phyloP scores from a whole-genome alignment of 2,888 invertebrate genomes.

The Drosophila neotestacea region DNA sequence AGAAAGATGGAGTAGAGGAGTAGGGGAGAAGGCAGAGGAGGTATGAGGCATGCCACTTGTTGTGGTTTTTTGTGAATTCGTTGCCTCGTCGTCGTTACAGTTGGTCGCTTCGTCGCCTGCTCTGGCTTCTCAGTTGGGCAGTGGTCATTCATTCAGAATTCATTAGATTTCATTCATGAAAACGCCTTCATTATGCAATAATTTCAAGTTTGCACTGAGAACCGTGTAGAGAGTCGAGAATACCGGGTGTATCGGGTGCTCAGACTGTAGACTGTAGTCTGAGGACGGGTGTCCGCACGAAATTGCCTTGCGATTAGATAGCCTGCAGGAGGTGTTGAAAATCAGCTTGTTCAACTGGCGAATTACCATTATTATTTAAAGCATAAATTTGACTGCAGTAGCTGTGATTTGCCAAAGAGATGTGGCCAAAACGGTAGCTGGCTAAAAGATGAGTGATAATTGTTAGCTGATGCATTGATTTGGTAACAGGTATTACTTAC shows the following conservation, averaged over 20 bases:
- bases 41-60: slow-evolving; percentile 47
- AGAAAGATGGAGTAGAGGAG: neutral
- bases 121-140: slow-evolving; percentile 33
- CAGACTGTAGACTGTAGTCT: neutral
- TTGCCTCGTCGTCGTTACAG: slow-evolving; percentile 43
- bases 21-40: neutral
- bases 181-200: slow-evolving; percentile 80
- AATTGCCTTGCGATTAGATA: slow-evolving; percentile 80
- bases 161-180: slow-evolving; percentile 83
- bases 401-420: slow-evolving; percentile 35
- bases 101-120: slow-evolving; percentile 33
- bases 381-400: slow-evolving; percentile 60
- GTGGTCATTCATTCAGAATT: slow-evolving; percentile 79
- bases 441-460: slow-evolving; percentile 22
- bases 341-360: slow-evolving; percentile 69
- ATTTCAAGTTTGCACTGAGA: slow-evolving; percentile 44
- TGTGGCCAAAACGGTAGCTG: slow-evolving; percentile 38
- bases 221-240: slow-evolving; percentile 8
- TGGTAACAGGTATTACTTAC: slow-evolving; percentile 9
- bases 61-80: slow-evolving; percentile 45
- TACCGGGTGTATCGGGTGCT: slow-evolving; percentile 5
- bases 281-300: slow-evolving; percentile 47
- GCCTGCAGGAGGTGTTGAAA: slow-evolving; percentile 75
- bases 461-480: slow-evolving; percentile 11
- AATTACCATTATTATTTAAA: slow-evolving; percentile 81